A percentile compares a stretch with the other conserved stretches of the same genome.
These are phyloP conservation scores for Holcopasites calliopsidis DNA, from an alignment of 1,140 invertebrate genomes.

Conservation along the genomic window DNA sequence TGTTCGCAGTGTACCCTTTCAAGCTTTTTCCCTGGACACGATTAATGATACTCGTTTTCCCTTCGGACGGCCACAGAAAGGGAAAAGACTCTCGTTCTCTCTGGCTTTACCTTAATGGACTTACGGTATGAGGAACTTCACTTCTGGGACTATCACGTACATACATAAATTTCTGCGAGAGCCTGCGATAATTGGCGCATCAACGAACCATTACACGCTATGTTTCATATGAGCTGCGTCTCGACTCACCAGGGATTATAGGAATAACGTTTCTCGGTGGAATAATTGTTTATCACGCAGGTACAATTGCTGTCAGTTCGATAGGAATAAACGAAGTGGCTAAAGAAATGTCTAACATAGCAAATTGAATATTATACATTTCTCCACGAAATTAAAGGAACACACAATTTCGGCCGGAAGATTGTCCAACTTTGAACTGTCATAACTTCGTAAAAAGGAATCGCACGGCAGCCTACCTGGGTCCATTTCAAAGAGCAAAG, in stretches of 20 bases:
- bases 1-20: slow-evolving; percentile 33
- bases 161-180: neutral
- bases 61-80: slow-evolving; percentile 10
- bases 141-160: neutral
- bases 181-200: neutral
- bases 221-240: neutral
- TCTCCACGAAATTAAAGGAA: too few species aligned
- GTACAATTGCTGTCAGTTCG: too few species aligned
- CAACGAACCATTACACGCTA: neutral
- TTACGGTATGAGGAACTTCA: slow-evolving; percentile 19
- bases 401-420: too few species aligned
- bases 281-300: too few species aligned
- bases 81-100: slow-evolving; percentile 21
- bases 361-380: too few species aligned
- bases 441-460: too few species aligned
- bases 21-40: neutral
- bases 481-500: too few species aligned
- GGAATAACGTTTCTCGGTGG: neutral
- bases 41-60: slow-evolving; percentile 61
- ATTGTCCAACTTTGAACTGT: too few species aligned
- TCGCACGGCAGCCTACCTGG: too few species aligned
- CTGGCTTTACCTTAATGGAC: slow-evolving; percentile 44
- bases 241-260: neutral
- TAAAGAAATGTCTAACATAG: too few species aligned
- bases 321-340: too few species aligned